These are phyloP conservation scores for Hemicordylus capensis DNA, from an alignment of 2,113 vertebrate species.

Conservation along the genomic window DNA sequence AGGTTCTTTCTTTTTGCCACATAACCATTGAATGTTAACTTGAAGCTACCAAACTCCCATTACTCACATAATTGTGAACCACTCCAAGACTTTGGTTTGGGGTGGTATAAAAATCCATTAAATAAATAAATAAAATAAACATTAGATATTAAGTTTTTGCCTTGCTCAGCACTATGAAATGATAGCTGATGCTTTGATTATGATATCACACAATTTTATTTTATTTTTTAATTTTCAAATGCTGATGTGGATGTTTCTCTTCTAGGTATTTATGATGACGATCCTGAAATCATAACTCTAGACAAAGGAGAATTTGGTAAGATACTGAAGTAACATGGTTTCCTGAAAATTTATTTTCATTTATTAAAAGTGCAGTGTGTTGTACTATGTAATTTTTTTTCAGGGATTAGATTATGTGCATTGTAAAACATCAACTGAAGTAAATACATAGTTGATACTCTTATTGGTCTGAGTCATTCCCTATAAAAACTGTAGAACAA, in stretches of 20 bases:
- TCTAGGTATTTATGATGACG: constrained; percentile 97
- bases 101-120: too few relatives aligned
- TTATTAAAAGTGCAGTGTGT: background rate
- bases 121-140: too few relatives aligned
- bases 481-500: background rate
- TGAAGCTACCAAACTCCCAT: too few relatives aligned
- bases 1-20: background rate
- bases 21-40: too few relatives aligned
- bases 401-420: background rate
- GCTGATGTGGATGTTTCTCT: constrained; percentile 49
- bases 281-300: constrained; percentile 94
- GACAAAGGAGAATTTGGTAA: constrained; percentile 97
- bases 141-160: background rate
- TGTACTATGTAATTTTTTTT: background rate
- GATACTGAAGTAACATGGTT: constrained; percentile 40
- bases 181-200: background rate
- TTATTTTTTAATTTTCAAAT: background rate
- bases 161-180: background rate
- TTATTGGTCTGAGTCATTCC: background rate
- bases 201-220: background rate
- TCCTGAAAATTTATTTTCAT: background rate
- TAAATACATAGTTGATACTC: background rate
- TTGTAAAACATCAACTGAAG: background rate
- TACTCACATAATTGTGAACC: too few relatives aligned
- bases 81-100: too few relatives aligned